Percentiles rank a stretch among this genome's conserved stretches.
Evolutionary conservation across 2,888 invertebrate species (phyloP).

Genomic region (Neria commutata): DNA sequence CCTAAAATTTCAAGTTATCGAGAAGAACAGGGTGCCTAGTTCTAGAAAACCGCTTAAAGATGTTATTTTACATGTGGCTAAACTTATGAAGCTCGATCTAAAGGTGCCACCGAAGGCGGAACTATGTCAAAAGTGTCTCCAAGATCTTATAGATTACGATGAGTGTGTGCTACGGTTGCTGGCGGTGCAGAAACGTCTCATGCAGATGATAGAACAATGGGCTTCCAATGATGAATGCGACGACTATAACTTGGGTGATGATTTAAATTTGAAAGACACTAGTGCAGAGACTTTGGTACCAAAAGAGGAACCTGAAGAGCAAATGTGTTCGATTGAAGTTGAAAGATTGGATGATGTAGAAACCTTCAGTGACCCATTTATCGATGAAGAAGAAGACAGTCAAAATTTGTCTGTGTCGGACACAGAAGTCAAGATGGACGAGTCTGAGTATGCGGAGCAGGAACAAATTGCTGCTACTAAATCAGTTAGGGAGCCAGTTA

Average conservation of each 20-base stretch:
- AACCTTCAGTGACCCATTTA: not conserved
- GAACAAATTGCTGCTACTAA: no score
- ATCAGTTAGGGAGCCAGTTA: no score
- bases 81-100: constrained; percentile 49
- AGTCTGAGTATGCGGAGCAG: not conserved
- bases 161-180: constrained; percentile 35
- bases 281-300: not conserved
- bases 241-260: not conserved
- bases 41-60: not conserved
- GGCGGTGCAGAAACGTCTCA: constrained; percentile 32
- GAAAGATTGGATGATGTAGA: not conserved
- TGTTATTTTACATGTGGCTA: constrained; percentile 42
- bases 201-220: constrained; percentile 25
- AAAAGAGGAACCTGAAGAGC: not conserved
- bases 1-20: not conserved
- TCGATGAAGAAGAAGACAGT: constrained; percentile 17
- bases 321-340: not conserved
- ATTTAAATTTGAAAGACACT: not conserved
- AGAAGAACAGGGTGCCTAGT: not conserved
- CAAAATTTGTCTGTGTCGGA: not conserved
- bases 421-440: not conserved
- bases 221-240: constrained; percentile 6
- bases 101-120: constrained; percentile 39
- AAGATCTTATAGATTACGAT: constrained; percentile 36
- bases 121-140: constrained; percentile 34